Evolutionary conservation across 2,797 vertebrate genomes (phyloP).

Genomic region (Oceanodroma leucorhoa): DNA sequence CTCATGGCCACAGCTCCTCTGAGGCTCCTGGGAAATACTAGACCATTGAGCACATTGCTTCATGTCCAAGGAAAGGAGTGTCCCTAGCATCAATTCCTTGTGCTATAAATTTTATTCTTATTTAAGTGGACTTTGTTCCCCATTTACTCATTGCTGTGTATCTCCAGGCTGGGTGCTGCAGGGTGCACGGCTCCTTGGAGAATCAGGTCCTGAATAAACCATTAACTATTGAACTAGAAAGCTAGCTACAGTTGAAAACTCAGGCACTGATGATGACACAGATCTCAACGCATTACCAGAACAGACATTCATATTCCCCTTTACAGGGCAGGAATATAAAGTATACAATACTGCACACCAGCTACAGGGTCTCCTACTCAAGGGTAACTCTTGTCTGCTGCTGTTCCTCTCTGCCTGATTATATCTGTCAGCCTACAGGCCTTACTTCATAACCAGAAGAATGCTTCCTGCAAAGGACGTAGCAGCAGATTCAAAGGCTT

Average conservation of each 20-base stretch:
- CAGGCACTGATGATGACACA: neutral
- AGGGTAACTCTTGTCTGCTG: neutral
- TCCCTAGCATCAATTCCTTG: neutral
- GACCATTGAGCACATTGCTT: neutral
- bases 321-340: neutral
- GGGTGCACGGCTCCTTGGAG: neutral
- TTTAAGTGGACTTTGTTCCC: neutral
- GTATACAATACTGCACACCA: neutral
- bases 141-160: neutral
- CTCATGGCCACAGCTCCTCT: neutral
- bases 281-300: neutral
- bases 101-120: neutral
- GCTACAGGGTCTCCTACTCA: neutral
- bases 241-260: neutral
- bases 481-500: neutral
- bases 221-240: neutral
- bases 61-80: neutral
- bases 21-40: neutral
- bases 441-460: neutral
- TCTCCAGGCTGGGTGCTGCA: neutral
- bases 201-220: neutral
- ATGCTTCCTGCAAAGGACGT: neutral
- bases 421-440: neutral
- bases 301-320: neutral
- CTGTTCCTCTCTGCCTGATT: neutral